phyloP scores from a whole-genome alignment of 35 echinoderm and acorn worm species.

The Chiridota heheva region DNA sequence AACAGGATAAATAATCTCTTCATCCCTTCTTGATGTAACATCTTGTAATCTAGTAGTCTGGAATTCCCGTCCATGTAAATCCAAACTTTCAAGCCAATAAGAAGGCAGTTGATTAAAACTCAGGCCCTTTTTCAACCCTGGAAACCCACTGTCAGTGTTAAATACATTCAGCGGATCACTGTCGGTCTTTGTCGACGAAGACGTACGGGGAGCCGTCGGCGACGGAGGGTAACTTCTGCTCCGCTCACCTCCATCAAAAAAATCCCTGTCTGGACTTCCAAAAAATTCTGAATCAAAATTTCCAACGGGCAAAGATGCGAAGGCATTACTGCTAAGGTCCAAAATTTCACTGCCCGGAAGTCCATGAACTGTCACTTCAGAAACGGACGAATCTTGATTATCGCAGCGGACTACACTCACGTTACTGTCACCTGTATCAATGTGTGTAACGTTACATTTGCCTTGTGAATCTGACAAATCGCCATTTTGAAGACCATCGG shows the following conservation, averaged over 20 bases:
- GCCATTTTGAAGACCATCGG: constrained; percentile 46
- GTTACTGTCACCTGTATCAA: constrained; percentile 8
- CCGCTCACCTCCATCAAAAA: constrained; percentile 45
- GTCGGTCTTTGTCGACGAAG: constrained; percentile 6
- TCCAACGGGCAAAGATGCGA: no score
- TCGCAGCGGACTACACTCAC: background rate
- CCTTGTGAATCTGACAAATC: constrained; percentile 38
- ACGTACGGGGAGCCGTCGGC: constrained; percentile 27
- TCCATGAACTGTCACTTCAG: no score
- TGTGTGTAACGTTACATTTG: constrained; percentile 35
- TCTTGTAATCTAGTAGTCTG: constrained; percentile 26
- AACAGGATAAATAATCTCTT: no score
- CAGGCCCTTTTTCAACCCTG: constrained; percentile 25
- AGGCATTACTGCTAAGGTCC: constrained; percentile 20
- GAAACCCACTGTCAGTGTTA: constrained; percentile 13
- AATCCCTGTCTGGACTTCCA: constrained; percentile 35
- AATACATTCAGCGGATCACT: constrained; percentile 13
- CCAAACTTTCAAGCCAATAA: constrained; percentile 11
- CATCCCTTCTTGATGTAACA: background rate
- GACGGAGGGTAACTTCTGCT: constrained; percentile 43
- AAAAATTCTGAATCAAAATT: constrained; percentile 42
- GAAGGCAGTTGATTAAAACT: constrained; percentile 23
- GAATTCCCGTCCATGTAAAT: constrained; percentile 18
- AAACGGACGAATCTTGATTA: background rate
- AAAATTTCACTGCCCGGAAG: no score